A percentile compares a stretch with the other conserved stretches of the same genome.
These are phyloP conservation scores for Rhodinocichla rosea DNA, from an alignment of 2,113 vertebrate species.

Conservation along the genomic window DNA sequence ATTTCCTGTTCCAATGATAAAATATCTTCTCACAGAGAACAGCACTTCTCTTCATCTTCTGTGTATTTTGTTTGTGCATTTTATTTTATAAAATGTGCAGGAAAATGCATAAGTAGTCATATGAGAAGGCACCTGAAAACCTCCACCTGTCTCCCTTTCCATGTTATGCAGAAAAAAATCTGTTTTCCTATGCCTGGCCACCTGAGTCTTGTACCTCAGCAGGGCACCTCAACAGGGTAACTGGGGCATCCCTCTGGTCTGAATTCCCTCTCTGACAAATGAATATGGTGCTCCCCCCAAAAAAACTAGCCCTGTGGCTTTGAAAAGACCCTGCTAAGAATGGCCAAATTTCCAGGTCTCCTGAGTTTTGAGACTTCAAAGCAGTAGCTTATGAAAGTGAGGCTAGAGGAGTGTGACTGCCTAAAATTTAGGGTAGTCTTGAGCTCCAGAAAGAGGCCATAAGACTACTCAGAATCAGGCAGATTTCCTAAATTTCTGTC, in stretches of 20 bases:
- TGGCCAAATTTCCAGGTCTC: no score
- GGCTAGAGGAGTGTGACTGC: fast-evolving
- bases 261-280: neutral
- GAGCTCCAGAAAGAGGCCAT: neutral
- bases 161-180: neutral
- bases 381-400: neutral
- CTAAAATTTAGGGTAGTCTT: neutral
- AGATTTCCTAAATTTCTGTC: neutral
- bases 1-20: neutral
- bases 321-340: neutral
- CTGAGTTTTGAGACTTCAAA: neutral
- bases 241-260: neutral
- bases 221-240: neutral
- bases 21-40: neutral
- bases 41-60: neutral
- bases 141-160: neutral
- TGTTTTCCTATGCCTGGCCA: neutral
- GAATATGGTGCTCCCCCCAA: neutral
- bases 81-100: fast-evolving
- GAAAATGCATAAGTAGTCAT: neutral
- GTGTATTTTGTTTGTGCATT: neutral
- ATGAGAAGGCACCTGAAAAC: neutral
- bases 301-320: neutral
- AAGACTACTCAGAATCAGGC: neutral
- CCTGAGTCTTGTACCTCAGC: neutral